Percentiles rank a stretch among this genome's conserved stretches.
These are phyloP conservation scores for Pangasius krempfi DNA, from an alignment of 2,797 vertebrate genomes.

Conservation along the genomic window DNA sequence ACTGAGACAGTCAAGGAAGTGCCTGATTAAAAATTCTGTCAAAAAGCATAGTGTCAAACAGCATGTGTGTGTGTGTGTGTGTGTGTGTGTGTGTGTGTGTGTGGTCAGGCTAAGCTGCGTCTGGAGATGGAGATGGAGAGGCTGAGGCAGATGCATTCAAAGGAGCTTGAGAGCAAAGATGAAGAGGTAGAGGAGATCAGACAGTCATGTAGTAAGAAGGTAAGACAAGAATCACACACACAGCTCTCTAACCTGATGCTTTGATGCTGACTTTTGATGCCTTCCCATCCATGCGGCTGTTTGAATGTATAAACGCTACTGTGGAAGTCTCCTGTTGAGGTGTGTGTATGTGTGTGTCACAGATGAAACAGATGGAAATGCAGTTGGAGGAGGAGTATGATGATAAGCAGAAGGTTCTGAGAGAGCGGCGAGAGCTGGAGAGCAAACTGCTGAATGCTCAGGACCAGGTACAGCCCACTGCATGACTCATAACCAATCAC, in stretches of 20 bases:
- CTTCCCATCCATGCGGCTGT: constrained; percentile 4
- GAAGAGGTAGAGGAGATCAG: constrained; percentile 97
- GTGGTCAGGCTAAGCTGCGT: constrained; percentile 86
- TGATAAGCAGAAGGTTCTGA: constrained; percentile 94
- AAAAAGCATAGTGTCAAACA: neutral
- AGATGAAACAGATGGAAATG: constrained; percentile 96
- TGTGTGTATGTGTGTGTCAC: constrained; percentile 43
- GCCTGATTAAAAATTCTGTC: neutral
- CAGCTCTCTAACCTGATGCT: neutral
- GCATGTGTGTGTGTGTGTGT: neutral
- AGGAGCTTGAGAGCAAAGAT: constrained; percentile 93
- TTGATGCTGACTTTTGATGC: neutral
- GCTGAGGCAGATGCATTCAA: constrained; percentile 90
- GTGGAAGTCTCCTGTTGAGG: neutral
- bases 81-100: constrained; percentile 25
- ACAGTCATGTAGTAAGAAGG: constrained; percentile 96
- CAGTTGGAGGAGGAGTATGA: constrained; percentile 97
- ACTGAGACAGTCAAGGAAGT: neutral
- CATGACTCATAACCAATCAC: neutral
- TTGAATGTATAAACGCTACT: constrained; percentile 2
- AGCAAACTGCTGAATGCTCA: constrained; percentile 84
- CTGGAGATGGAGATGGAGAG: constrained; percentile 98
- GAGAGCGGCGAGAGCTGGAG: constrained; percentile 92
- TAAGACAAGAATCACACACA: constrained; percentile 57
- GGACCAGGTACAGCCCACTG: constrained; percentile 82